phyloP scores from a whole-genome alignment of 1,140 invertebrate species.

The Penaeus japonicus region DNA sequence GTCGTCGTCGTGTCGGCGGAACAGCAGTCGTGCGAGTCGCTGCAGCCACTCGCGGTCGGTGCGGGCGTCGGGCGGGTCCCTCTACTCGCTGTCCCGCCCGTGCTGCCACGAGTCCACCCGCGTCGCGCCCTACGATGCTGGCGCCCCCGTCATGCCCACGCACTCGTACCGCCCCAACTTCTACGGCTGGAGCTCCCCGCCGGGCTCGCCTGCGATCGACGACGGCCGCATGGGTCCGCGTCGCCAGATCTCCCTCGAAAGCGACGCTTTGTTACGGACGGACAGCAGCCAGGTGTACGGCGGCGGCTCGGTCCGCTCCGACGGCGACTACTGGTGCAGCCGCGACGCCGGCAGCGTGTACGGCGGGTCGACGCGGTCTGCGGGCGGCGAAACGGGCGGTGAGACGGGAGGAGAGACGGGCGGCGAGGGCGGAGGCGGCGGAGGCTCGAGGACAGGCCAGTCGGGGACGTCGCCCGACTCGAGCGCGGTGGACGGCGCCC shows the following conservation, averaged over 20 bases:
- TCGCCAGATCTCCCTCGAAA: constrained; percentile 33
- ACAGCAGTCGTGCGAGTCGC: constrained; percentile 32
- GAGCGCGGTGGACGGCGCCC: constrained; percentile 49
- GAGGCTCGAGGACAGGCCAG: constrained; percentile 32
- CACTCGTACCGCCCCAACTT: constrained; percentile 43
- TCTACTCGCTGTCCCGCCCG: constrained; percentile 38
- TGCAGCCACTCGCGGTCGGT: constrained; percentile 21
- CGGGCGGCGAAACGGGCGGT: constrained; percentile 40
- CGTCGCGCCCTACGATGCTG: constrained; percentile 16
- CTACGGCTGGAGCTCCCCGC: constrained; percentile 47
- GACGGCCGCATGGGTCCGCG: constrained; percentile 14
- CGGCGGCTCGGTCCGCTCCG: constrained; percentile 40
- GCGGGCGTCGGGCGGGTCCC: constrained; percentile 30
- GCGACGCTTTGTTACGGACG: constrained; percentile 26
- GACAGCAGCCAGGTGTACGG: constrained; percentile 39
- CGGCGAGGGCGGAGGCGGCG: constrained; percentile 16
- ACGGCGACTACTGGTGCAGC: constrained; percentile 50
- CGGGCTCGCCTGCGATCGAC: constrained; percentile 28
- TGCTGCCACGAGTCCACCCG: constrained; percentile 44
- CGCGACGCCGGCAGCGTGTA: constrained; percentile 41
- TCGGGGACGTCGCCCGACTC: constrained; percentile 40
- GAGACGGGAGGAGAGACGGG: not conserved
- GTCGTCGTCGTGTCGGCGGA: constrained; percentile 40
- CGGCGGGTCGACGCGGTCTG: constrained; percentile 40
- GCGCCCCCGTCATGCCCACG: constrained; percentile 19